These are phyloP conservation scores for Drosophila mulleri DNA, from an alignment of 2,888 invertebrate species.

Conservation along the genomic window DNA sequence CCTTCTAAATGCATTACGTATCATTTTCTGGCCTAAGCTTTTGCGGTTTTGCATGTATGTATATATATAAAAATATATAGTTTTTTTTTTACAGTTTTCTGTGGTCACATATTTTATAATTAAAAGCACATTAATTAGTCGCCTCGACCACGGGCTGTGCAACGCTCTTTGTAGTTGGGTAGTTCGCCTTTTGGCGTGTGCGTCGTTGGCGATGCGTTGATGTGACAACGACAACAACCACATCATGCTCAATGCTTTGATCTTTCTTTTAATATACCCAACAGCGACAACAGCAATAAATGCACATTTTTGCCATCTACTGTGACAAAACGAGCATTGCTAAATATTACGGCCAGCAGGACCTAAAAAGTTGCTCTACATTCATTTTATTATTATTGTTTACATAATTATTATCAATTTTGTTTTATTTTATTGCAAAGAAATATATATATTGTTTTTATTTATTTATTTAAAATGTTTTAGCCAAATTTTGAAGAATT, in stretches of 20 bases:
- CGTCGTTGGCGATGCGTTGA: constrained; percentile 80
- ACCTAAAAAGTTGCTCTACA: constrained; percentile 27
- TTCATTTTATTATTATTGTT: not conserved
- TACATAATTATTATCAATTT: too few relatives aligned
- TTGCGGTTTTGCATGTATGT: constrained; percentile 58
- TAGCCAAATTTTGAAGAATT: too few relatives aligned
- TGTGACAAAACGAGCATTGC: constrained; percentile 18
- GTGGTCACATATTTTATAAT: constrained; percentile 61
- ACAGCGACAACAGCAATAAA: constrained; percentile 37
- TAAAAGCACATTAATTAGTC: constrained; percentile 77
- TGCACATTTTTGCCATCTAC: constrained; percentile 29
- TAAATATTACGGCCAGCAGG: not conserved
- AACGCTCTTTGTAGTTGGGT: constrained; percentile 32
- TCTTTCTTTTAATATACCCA: constrained; percentile 57
- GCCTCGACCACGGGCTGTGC: constrained; percentile 31
- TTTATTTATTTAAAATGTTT: too few relatives aligned
- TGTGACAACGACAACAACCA: constrained; percentile 81
- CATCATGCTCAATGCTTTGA: constrained; percentile 65
- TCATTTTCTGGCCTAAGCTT: constrained; percentile 66
- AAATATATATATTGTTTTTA: too few relatives aligned
- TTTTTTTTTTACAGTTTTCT: constrained; percentile 22
- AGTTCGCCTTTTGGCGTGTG: constrained; percentile 23
- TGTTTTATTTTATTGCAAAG: too few relatives aligned
- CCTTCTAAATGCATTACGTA: constrained; percentile 12
- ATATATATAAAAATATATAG: not conserved